phyloP scores from a whole-genome alignment of 2,113 vertebrate genomes.

The Vulpes vulpes region DNA sequence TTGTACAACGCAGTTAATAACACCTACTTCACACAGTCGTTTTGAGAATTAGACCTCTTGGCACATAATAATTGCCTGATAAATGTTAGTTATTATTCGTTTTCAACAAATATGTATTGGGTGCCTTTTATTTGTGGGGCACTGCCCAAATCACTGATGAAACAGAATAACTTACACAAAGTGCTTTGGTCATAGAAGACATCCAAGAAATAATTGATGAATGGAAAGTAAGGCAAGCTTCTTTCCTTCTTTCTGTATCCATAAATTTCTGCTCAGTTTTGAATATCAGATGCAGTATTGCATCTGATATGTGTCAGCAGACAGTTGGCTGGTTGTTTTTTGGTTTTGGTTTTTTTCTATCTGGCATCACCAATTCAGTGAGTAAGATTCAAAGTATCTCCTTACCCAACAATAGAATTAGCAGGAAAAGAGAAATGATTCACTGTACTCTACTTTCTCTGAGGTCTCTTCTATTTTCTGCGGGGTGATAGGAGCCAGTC shows the following conservation, averaged over 20 bases:
- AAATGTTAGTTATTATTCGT: slow-evolving; percentile 28
- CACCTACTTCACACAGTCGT: neutral
- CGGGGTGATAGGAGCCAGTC: neutral
- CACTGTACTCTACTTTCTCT: neutral
- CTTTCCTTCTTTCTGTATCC: neutral
- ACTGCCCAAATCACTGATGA: neutral
- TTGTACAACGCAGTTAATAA: neutral
- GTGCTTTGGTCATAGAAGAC: neutral
- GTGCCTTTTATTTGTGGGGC: neutral
- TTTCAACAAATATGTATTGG: neutral
- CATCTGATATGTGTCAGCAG: neutral
- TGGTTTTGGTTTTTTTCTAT: neutral
- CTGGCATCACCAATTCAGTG: neutral
- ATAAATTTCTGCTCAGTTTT: neutral
- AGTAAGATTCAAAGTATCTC: neutral
- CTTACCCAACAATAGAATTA: neutral
- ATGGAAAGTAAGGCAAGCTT: neutral
- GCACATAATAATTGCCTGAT: neutral
- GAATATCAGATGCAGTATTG: neutral
- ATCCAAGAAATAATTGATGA: slow-evolving; percentile 39
- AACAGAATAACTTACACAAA: neutral
- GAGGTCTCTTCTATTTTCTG: neutral
- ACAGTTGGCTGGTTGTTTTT: neutral
- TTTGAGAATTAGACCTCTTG: slow-evolving; percentile 43
- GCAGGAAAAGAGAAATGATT: neutral